These are phyloP conservation scores for Nomada ferruginata DNA, from an alignment of 2,888 invertebrate genomes.

Conservation along the genomic window DNA sequence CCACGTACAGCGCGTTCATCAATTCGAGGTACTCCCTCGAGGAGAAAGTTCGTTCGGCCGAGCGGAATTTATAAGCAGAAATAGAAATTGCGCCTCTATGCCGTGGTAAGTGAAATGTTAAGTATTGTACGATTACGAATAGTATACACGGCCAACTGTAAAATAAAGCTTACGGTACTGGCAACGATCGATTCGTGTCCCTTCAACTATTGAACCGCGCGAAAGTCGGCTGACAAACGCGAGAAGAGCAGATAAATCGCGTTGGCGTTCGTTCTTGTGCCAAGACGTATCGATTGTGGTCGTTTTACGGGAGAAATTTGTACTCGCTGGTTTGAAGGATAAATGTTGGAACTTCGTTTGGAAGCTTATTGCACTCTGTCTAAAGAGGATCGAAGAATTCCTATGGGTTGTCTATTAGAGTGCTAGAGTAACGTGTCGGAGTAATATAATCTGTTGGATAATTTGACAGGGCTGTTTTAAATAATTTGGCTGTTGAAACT, in stretches of 20 bases:
- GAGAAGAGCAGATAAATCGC: neutral
- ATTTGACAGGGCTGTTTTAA: no score
- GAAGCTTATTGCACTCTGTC: neutral
- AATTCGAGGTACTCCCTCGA: constrained; percentile 52
- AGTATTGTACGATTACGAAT: constrained; percentile 50
- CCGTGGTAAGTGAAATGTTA: constrained; percentile 59
- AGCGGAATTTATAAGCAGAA: constrained; percentile 60
- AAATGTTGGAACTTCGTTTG: neutral
- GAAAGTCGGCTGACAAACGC: constrained; percentile 17
- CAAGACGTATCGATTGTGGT: neutral
- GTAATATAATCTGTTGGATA: no score
- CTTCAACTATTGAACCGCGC: neutral
- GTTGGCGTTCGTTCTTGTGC: neutral
- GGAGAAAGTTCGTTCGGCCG: constrained; percentile 57
- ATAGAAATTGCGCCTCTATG: constrained; percentile 51
- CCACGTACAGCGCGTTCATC: constrained; percentile 54
- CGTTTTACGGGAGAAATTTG: neutral
- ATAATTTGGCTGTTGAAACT: no score
- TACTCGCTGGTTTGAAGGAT: neutral
- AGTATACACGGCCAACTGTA: constrained; percentile 43
- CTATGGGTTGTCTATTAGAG: neutral
- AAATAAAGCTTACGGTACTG: constrained; percentile 53
- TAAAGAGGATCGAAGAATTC: neutral
- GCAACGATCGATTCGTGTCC: neutral
- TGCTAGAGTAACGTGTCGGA: no score